phyloP scores from a whole-genome alignment of 2,888 invertebrate species.

The Falcaria lacertinaria region DNA sequence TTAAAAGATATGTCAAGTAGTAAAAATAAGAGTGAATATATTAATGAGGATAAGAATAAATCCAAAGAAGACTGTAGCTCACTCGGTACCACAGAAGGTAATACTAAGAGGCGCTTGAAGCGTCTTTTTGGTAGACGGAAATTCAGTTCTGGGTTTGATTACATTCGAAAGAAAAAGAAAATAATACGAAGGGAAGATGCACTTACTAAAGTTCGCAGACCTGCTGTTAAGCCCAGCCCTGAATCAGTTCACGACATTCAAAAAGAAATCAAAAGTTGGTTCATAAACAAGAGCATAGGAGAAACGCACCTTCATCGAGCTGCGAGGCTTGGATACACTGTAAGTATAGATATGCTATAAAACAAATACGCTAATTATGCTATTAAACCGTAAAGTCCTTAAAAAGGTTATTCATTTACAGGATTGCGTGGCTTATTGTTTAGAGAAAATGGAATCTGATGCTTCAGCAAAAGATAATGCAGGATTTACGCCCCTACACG shows the following conservation, averaged over 20 bases:
- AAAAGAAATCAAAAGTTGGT: constrained; percentile 93
- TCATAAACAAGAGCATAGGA: constrained; percentile 95
- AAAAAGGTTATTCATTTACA: constrained; percentile 43
- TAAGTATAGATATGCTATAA: too few relatives aligned
- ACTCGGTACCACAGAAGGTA: constrained; percentile 46
- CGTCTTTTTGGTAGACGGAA: constrained; percentile 85
- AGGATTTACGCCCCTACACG: constrained; percentile 95
- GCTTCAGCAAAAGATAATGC: constrained; percentile 95
- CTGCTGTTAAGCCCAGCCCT: constrained; percentile 77
- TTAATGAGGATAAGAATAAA: constrained; percentile 62
- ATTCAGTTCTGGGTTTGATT: constrained; percentile 92
- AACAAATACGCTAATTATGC: too few relatives aligned
- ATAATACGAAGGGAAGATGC: constrained; percentile 79
- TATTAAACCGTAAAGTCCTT: neutral
- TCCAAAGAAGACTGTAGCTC: constrained; percentile 56
- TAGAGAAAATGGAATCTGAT: constrained; percentile 90
- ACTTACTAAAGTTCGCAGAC: constrained; percentile 65
- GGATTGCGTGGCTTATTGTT: constrained; percentile 94
- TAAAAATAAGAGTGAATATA: constrained; percentile 56
- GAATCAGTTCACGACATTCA: constrained; percentile 88
- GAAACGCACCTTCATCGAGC: constrained; percentile 96
- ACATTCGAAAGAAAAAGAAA: constrained; percentile 93
- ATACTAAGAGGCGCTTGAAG: constrained; percentile 79
- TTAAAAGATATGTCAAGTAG: constrained; percentile 54
- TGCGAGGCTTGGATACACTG: constrained; percentile 92